phyloP scores from a whole-genome alignment of 2,888 invertebrate species.

The Ophion slaviceki region DNA sequence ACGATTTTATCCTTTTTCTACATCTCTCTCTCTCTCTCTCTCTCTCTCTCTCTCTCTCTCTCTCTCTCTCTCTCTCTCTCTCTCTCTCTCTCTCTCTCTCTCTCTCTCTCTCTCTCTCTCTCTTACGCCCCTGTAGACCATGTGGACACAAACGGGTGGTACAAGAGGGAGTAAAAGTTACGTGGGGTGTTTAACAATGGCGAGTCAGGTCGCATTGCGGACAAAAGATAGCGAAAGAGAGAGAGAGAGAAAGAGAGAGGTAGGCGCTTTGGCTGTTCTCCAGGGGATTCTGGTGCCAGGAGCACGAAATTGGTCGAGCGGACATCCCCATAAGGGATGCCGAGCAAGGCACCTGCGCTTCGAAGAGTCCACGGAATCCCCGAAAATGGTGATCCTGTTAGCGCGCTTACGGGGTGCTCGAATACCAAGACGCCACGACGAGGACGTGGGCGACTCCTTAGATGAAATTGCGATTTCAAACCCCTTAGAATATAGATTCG shows the following conservation, averaged over 20 bases:
- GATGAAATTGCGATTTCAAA: too few relatives aligned
- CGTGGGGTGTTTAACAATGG: conserved; percentile 66
- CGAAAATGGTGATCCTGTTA: too few relatives aligned
- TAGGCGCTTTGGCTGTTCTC: conserved; percentile 47
- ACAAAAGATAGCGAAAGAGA: conserved; percentile 58
- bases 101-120: not conserved
- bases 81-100: not conserved
- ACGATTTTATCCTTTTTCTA: conserved; percentile 22
- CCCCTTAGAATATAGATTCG: too few relatives aligned
- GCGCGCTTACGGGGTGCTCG: too few relatives aligned
- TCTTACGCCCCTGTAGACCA: not conserved
- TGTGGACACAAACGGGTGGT: conserved; percentile 39
- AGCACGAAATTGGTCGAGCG: too few relatives aligned
- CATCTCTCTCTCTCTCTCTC: not conserved
- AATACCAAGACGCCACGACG: too few relatives aligned
- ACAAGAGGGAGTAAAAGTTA: conserved; percentile 60
- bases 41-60: too few relatives aligned
- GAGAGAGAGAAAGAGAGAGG: conserved; percentile 35
- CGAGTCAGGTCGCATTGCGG: conserved; percentile 69
- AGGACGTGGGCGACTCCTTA: too few relatives aligned
- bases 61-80: conserved; percentile 1
- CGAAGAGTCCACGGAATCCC: too few relatives aligned
- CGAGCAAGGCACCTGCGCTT: too few relatives aligned
- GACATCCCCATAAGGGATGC: too few relatives aligned
- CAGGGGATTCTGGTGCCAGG: conserved; percentile 42